Evolutionary conservation across 2,797 vertebrate species (phyloP).

Genomic region (Toxotes lorentzi): DNA sequence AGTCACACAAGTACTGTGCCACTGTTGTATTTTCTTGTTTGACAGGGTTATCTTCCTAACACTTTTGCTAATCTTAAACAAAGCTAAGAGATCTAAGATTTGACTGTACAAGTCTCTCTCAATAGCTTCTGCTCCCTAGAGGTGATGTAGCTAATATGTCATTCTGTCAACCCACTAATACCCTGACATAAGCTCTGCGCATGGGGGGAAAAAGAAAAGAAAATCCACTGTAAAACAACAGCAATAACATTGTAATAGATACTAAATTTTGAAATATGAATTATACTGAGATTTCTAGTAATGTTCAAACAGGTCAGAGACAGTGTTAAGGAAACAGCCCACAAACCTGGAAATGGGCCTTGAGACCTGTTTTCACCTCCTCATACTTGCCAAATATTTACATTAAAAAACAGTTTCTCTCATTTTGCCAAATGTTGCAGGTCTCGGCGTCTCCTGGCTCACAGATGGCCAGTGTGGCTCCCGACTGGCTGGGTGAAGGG

Average conservation of each 20-base stretch:
- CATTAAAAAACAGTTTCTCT: conserved; percentile 71
- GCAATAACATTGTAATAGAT: not conserved
- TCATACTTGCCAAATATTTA: conserved; percentile 57
- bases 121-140: conserved; percentile 39
- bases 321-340: conserved; percentile 5
- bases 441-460: conserved; percentile 61
- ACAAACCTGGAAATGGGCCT: conserved; percentile 43
- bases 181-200: conserved; percentile 21
- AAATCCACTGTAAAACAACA: conserved; percentile 23
- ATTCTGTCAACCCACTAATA: conserved; percentile 55
- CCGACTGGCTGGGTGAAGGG: conserved; percentile 68
- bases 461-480: conserved; percentile 67
- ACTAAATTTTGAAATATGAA: not conserved
- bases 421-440: conserved; percentile 73
- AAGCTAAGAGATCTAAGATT: conserved; percentile 48
- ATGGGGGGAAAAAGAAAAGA: not conserved
- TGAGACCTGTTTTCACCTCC: conserved; percentile 48
- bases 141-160: conserved; percentile 49
- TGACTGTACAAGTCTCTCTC: conserved; percentile 33
- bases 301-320: conserved; percentile 18
- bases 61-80: conserved; percentile 46
- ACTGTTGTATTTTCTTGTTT: conserved; percentile 10
- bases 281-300: not conserved
- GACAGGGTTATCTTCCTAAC: conserved; percentile 34
- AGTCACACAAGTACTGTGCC: not conserved